Conservation (phyloP, 37 sponge, comb jelly and placozoan genomes). For the Spongilla lacustris region DNA sequence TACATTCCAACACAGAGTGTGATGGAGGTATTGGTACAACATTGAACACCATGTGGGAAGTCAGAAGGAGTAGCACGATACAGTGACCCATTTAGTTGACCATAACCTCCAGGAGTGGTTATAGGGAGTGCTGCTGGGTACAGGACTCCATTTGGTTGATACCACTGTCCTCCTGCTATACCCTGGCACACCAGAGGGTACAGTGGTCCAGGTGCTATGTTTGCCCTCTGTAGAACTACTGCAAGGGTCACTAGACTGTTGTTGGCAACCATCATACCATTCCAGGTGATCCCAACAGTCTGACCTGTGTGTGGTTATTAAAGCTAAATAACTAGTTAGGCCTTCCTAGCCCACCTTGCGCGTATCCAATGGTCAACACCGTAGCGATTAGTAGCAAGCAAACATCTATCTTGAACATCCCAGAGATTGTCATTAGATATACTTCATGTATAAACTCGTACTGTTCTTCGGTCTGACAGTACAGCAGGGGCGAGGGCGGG, state of each 20-base stretch:
- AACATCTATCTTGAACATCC: too few relatives aligned
- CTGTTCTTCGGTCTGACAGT: too few relatives aligned
- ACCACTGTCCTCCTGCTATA: not conserved
- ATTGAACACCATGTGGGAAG: constrained; percentile 1
- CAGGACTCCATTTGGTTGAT: not conserved
- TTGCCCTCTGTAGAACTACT: not conserved
- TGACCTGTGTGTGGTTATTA: not conserved
- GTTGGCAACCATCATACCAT: not conserved
- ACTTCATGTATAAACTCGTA: too few relatives aligned
- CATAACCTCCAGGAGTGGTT: not conserved
- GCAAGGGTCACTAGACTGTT: not conserved
- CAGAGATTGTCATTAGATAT: too few relatives aligned
- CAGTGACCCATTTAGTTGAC: not conserved
- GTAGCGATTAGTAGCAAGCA: too few relatives aligned
- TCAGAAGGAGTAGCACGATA: not conserved
- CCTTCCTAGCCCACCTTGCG: too few relatives aligned
- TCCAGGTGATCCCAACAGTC: not conserved
- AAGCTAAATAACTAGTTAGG: not conserved
- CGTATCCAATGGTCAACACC: too few relatives aligned
- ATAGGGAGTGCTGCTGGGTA: not conserved
- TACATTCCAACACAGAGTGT: constrained; percentile 1
- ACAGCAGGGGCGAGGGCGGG: too few relatives aligned
- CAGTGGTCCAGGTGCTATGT: not conserved
- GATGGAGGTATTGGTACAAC: not conserved
- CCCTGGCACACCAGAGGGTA: not conserved